Evolutionary conservation across 2,888 invertebrate genomes (phyloP).

Genomic region (Ophion costatus): DNA sequence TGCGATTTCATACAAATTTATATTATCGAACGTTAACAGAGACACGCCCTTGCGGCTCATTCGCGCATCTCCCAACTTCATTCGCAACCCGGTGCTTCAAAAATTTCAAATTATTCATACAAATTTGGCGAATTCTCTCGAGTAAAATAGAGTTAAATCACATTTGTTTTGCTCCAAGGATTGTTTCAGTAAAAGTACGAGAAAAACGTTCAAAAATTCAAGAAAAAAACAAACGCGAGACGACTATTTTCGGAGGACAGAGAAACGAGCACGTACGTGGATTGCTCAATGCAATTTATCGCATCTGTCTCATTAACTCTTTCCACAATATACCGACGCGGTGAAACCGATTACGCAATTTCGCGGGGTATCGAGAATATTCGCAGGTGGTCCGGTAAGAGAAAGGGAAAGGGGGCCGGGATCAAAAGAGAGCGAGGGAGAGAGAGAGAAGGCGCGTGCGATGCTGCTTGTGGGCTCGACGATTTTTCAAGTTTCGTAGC

Average conservation of each 20-base stretch:
- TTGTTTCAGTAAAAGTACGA: no score
- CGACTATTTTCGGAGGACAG: not conserved
- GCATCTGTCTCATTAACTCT: constrained; percentile 30
- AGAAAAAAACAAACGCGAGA: not conserved
- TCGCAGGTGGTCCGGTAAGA: constrained; percentile 42
- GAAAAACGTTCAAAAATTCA: not conserved
- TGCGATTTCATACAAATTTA: no score
- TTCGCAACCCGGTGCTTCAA: no score
- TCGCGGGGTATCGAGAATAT: constrained; percentile 28
- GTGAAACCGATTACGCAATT: constrained; percentile 45
- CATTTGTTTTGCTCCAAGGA: no score
- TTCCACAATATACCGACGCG: not conserved
- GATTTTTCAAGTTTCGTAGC: not conserved
- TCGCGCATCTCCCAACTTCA: no score
- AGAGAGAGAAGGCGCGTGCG: constrained; percentile 21
- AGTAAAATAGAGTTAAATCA: no score
- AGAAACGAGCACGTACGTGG: not conserved
- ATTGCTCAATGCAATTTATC: constrained; percentile 20
- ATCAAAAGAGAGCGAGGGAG: constrained; percentile 27
- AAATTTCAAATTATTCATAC: no score
- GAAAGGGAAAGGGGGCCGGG: constrained; percentile 32
- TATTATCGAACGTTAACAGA: no score
- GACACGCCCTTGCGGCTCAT: no score
- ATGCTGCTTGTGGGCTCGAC: constrained; percentile 21
- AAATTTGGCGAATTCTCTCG: no score